Base-by-base conservation (phyloP, 2,888 invertebrate species). In the Mechanitis mazaeus region DNA sequence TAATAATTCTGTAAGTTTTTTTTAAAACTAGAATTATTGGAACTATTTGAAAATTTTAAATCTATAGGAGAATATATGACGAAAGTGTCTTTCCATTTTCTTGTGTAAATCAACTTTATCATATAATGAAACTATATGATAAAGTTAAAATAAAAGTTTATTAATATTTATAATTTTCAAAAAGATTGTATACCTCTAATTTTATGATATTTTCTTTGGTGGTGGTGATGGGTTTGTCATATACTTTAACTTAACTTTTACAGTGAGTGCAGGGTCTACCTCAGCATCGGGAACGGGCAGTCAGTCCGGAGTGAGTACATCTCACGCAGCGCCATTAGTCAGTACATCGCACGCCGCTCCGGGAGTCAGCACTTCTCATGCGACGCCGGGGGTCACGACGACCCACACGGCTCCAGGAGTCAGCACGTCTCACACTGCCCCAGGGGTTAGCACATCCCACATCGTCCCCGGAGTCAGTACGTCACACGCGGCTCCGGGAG, bases 381-480 rank as follows among this genome's bases (percentile, higher is more conserved):
- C 62, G 54, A 59, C 66, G 54, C 68, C 65, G 60, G 54, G 72
- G 60, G 69, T 72, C 47, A 82, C 78, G 72, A 81, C 78, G 3
- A 72, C 79, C 0, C 72, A 78, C 47, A 63, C 72, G 0, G 71
- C 74, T 57, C 76, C 81, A 2, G 85, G 85, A 58, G 76, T 79
- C 33, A 78, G 77, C 65, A 78, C 80, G 2, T 73, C 80, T n/a
- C 68, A 75, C n/a, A 68, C 73, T 78, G 31, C 81, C 84, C 84
- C 87, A 3, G 77, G 78, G 0, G 80, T 80, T 35, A 79, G 77
- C 64, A 80, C 80, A 4, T 75, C 80, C 1, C 75, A 79, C 59
- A 69, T 77, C 4, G 69, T 76, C 46, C 64, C 73, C n/a, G 75
- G 79, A 1, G 80, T 80, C 31, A 81, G 79, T 68, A 80, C 83